Evolutionary conservation across 2,113 vertebrate genomes (phyloP).

Genomic region (Actenoides hombroni): DNA sequence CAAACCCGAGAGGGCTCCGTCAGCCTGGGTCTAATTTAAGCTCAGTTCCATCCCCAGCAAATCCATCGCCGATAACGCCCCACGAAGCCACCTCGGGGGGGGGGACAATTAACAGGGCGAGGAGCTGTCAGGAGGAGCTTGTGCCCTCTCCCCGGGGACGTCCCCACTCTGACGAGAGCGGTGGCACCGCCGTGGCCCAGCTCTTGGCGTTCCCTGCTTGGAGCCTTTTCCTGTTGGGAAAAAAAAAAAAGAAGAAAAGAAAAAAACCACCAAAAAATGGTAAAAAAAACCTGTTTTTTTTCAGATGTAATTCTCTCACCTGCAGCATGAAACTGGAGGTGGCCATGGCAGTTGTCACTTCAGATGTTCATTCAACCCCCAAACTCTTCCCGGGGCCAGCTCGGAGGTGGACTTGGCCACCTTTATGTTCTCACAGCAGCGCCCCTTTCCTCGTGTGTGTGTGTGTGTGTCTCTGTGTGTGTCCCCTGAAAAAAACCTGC

Average conservation of each 20-base stretch:
- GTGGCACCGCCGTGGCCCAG: not conserved
- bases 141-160: not conserved
- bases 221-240: not conserved
- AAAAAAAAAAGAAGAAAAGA: too few species aligned
- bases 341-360: not conserved
- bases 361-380: not conserved
- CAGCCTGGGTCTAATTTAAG: not conserved
- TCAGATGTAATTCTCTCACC: not conserved
- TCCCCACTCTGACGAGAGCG: not conserved
- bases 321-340: not conserved
- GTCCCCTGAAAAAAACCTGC: too few species aligned
- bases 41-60: not conserved
- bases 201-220: not conserved
- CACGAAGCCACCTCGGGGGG: not conserved
- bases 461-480: too few species aligned
- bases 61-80: not conserved
- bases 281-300: not conserved
- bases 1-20: not conserved
- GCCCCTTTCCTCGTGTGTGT: too few species aligned
- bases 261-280: not conserved
- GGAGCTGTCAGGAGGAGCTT: not conserved
- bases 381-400: not conserved
- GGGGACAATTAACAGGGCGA: not conserved
- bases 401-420: not conserved
- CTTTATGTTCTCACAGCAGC: too few species aligned